A percentile compares a stretch with the other conserved stretches of the same genome.
phyloP scores from a whole-genome alignment of 2,797 vertebrate genomes.

The Tenualosa ilisha region DNA sequence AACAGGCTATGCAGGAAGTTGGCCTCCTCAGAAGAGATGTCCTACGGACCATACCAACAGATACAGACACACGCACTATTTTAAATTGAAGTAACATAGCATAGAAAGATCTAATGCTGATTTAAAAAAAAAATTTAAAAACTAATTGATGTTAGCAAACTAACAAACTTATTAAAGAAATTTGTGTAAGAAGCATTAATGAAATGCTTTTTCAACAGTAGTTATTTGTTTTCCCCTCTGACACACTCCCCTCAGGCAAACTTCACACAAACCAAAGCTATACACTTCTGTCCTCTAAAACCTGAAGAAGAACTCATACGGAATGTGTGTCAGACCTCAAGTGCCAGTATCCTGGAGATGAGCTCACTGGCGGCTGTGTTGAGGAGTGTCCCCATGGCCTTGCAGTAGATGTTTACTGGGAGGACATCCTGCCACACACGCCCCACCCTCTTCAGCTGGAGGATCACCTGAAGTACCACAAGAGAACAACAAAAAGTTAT shows the following conservation, averaged over 20 bases:
- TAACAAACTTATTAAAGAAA: no score
- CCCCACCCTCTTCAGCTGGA: conserved; percentile 90
- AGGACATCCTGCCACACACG: conserved; percentile 95
- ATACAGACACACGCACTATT: neutral
- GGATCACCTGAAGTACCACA: conserved; percentile 80
- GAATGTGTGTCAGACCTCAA: conserved; percentile 80
- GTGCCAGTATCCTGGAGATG: conserved; percentile 81
- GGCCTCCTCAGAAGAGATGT: conserved; percentile 94
- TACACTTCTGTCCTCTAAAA: conserved; percentile 7
- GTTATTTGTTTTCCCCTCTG: no score
- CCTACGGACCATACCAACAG: conserved; percentile 66
- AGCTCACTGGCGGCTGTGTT: conserved; percentile 88
- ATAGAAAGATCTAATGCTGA: neutral
- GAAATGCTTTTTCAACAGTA: no score
- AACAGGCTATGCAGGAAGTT: conserved; percentile 88
- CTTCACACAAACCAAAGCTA: conserved; percentile 18
- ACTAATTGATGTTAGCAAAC: no score
- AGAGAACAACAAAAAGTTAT: neutral
- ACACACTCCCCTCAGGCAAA: conserved; percentile 28
- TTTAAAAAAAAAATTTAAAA: no score
- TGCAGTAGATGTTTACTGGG: conserved; percentile 90
- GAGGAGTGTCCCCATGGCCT: conserved; percentile 91
- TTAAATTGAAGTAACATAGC: neutral
- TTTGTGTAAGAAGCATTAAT: no score
- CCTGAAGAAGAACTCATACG: neutral